A percentile compares a stretch with the other conserved stretches of the same genome.
These are phyloP conservation scores for Aspidiotus rigidus DNA, from an alignment of 2,888 invertebrate species.

Conservation along the genomic window DNA sequence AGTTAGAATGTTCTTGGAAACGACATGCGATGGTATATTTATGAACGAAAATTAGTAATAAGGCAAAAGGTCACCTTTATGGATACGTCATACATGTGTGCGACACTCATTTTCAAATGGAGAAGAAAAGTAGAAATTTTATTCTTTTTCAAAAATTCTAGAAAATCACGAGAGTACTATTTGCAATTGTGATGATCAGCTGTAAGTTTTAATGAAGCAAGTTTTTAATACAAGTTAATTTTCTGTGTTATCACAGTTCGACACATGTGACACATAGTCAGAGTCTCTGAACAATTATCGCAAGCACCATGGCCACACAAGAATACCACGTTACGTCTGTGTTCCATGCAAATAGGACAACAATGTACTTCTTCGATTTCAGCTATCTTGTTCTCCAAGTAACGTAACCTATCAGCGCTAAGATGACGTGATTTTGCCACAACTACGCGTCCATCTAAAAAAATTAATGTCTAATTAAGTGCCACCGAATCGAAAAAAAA, in stretches of 20 bases:
- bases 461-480: neutral
- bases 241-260: constrained; percentile 65
- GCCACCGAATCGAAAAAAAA: neutral
- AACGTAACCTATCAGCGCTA: constrained; percentile 56
- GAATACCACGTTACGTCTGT: constrained; percentile 69
- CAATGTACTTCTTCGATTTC: constrained; percentile 78
- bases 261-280: constrained; percentile 80
- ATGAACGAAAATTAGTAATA: no score
- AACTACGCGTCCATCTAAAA: constrained; percentile 43
- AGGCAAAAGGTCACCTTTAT: no score
- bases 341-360: constrained; percentile 82
- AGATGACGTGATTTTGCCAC: constrained; percentile 47
- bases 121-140: no score
- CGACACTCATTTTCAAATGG: no score
- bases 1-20: no score
- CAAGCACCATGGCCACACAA: constrained; percentile 83
- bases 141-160: no score
- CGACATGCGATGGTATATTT: no score
- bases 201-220: no score
- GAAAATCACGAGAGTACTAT: no score
- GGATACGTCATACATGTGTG: no score
- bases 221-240: constrained; percentile 51
- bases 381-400: constrained; percentile 66
- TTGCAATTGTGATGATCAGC: no score
- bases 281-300: constrained; percentile 66